These are phyloP conservation scores for Chrosomus eos DNA, from an alignment of 2,797 vertebrate genomes.

Conservation along the genomic window DNA sequence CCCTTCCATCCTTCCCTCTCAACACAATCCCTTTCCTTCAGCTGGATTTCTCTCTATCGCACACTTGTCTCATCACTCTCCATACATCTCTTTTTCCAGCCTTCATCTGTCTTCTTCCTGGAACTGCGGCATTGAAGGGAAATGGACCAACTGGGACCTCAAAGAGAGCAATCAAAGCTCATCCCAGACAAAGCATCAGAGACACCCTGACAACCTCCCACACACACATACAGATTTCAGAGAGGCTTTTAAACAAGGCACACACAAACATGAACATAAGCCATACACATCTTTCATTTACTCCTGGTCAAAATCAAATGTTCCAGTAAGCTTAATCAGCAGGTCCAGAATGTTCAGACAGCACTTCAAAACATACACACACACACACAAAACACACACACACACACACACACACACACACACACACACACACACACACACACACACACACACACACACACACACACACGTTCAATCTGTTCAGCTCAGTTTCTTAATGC, in stretches of 20 bases:
- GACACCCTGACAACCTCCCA: neutral
- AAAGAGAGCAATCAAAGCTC: constrained; percentile 39
- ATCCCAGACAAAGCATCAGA: constrained; percentile 25
- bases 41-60: neutral
- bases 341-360: neutral
- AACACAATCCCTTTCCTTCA: neutral
- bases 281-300: neutral
- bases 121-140: neutral
- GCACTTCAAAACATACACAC: neutral
- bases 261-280: constrained; percentile 9
- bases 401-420: neutral
- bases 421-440: no score
- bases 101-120: neutral
- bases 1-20: neutral
- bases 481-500: neutral
- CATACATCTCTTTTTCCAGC: neutral
- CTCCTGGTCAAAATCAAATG: constrained; percentile 20
- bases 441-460: no score
- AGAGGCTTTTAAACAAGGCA: constrained; percentile 5
- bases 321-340: constrained; percentile 19
- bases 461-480: neutral
- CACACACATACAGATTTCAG: constrained; percentile 11
- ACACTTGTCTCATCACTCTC: neutral
- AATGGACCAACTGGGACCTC: constrained; percentile 14
- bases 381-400: neutral